A percentile compares a stretch with the other conserved stretches of the same genome.
phyloP scores from a whole-genome alignment of 2,888 invertebrate species.

The Meteorus cinctellus region DNA sequence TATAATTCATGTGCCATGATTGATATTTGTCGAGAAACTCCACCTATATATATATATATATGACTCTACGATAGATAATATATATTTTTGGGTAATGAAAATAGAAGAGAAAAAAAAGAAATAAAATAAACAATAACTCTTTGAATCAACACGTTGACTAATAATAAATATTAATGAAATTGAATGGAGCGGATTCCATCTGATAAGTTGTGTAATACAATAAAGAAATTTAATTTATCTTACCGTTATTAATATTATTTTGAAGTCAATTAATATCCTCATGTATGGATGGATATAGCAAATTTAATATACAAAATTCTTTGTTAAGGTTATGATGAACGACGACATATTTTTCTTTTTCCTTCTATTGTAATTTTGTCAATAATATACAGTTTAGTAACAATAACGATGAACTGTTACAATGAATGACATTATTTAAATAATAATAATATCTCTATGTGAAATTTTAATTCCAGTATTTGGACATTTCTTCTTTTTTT shows the following conservation, averaged over 20 bases:
- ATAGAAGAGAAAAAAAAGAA: neutral
- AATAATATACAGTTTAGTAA: conserved; percentile 50
- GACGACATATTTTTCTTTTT: conserved; percentile 1
- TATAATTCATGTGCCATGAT: neutral
- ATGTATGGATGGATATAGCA: too few species aligned
- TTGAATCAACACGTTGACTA: too few species aligned
- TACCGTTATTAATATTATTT: too few species aligned
- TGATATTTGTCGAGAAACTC: too few species aligned
- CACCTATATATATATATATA: too few species aligned
- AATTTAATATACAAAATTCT: neutral
- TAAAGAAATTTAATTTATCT: too few species aligned
- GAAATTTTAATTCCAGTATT: neutral
- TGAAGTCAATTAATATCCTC: too few species aligned
- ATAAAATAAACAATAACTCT: neutral
- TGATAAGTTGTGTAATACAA: too few species aligned
- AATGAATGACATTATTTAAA: conserved; percentile 40
- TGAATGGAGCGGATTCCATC: too few species aligned
- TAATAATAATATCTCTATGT: conserved; percentile 44
- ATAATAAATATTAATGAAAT: too few species aligned
- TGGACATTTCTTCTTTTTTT: neutral
- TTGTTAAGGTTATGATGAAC: neutral
- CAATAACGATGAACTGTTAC: conserved; percentile 46
- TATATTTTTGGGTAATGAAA: neutral
- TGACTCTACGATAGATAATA: neutral
- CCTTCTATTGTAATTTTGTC: conserved; percentile 32